Conservation (phyloP, 2,888 invertebrate genomes). For the Stratiomys singularior region DNA sequence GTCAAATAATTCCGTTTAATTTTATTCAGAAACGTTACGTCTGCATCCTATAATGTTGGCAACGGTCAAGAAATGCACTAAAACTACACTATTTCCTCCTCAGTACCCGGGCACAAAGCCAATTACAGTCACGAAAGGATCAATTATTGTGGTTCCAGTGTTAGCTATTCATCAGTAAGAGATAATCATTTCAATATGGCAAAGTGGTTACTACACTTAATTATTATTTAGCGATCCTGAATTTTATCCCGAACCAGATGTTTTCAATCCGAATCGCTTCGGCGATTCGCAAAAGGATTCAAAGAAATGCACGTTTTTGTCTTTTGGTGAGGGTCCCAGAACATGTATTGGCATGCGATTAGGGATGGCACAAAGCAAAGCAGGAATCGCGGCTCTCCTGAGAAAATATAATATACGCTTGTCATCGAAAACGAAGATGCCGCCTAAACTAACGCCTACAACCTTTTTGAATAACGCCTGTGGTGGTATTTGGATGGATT, state of each 20-base stretch:
- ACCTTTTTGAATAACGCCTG: conserved; percentile 46
- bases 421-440: conserved; percentile 48
- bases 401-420: conserved; percentile 46
- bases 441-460: conserved; percentile 44
- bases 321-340: conserved; percentile 50
- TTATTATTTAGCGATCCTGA: conserved; percentile 47
- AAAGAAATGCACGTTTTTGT: conserved; percentile 46
- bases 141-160: conserved; percentile 32
- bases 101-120: conserved; percentile 35
- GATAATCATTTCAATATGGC: neutral
- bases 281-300: conserved; percentile 22
- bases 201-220: neutral
- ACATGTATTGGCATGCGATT: conserved; percentile 51
- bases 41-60: conserved; percentile 39
- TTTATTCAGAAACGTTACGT: conserved; percentile 37
- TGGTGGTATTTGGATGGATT: conserved; percentile 49
- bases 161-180: conserved; percentile 33
- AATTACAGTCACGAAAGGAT: neutral
- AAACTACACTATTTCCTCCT: conserved; percentile 26
- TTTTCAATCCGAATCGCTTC: conserved; percentile 49
- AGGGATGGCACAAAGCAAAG: conserved; percentile 50
- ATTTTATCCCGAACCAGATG: conserved; percentile 46
- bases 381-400: conserved; percentile 48
- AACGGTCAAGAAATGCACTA: conserved; percentile 26
- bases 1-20: neutral